phyloP scores from a whole-genome alignment of 2,113 vertebrate genomes.

The Nerophis ophidion region DNA sequence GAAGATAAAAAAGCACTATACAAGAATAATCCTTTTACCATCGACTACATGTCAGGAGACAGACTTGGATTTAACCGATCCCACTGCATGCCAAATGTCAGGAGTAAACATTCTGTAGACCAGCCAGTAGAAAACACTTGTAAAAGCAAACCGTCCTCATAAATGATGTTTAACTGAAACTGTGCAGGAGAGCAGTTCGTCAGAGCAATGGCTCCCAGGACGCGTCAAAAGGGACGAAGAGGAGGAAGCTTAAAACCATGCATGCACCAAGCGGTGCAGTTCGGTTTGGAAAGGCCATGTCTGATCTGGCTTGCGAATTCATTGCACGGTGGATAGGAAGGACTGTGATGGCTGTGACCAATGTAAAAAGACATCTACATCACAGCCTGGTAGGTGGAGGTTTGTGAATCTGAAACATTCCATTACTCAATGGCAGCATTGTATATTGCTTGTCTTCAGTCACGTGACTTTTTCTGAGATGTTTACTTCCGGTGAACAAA shows the following conservation, averaged over 20 bases:
- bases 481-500: no score
- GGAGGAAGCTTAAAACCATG: conserved; percentile 16
- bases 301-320: neutral
- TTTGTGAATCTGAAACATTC: no score
- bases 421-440: no score
- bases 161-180: conserved; percentile 70
- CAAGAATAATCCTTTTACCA: no score
- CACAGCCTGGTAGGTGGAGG: no score
- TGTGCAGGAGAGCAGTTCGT: conserved; percentile 53
- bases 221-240: conserved; percentile 15
- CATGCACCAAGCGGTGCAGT: neutral
- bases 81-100: conserved; percentile 48
- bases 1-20: no score
- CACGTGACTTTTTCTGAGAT: no score
- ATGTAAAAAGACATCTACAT: no score
- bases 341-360: neutral
- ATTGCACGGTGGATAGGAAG: neutral
- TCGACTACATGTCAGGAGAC: conserved; percentile 24
- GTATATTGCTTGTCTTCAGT: no score
- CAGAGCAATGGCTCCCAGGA: conserved; percentile 38
- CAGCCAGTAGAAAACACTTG: conserved; percentile 52
- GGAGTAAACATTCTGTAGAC: conserved; percentile 47
- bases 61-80: conserved; percentile 32
- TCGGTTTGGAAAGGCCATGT: neutral
- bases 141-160: conserved; percentile 47